Evolutionary conservation across 1,140 invertebrate genomes (phyloP).

Genomic region (Anadara kagoshimensis): DNA sequence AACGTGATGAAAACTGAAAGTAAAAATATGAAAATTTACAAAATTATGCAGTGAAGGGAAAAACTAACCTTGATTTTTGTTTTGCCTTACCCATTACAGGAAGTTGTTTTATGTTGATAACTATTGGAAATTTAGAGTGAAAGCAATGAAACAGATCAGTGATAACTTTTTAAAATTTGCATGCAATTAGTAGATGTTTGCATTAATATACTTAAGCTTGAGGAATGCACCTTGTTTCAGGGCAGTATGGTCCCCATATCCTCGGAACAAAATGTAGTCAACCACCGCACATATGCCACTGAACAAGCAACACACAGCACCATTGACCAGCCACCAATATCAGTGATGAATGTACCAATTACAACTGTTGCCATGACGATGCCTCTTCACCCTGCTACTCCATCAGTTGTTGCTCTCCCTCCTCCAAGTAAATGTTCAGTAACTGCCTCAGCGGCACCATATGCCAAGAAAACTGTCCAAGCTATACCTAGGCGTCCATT

Average conservation of each 20-base stretch:
- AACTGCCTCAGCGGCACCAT: conserved; percentile 38
- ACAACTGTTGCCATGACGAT: conserved; percentile 48
- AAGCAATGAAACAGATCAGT: too few species aligned
- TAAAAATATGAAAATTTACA: too few species aligned
- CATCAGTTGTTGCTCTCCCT: conserved; percentile 23
- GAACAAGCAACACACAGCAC: neutral
- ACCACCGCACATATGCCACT: conserved; percentile 18
- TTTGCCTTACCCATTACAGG: too few species aligned
- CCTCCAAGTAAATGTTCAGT: conserved; percentile 42
- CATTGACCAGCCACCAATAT: conserved; percentile 12
- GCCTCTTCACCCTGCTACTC: conserved; percentile 40
- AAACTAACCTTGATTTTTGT: too few species aligned
- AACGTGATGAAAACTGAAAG: too few species aligned
- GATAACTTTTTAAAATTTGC: too few species aligned
- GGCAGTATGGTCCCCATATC: conserved; percentile 22
- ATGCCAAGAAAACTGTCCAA: conserved; percentile 50
- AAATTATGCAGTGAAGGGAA: too few species aligned
- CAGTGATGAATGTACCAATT: neutral
- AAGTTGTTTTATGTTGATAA: too few species aligned
- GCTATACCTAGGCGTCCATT: conserved; percentile 56
- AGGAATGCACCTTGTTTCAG: conserved; percentile 30
- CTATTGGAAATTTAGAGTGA: too few species aligned
- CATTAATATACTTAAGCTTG: conserved; percentile 20
- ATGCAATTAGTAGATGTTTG: neutral
- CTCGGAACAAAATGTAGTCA: conserved; percentile 2